Conservation (phyloP, 2,888 invertebrate genomes). For the Torymus tubicola region DNA sequence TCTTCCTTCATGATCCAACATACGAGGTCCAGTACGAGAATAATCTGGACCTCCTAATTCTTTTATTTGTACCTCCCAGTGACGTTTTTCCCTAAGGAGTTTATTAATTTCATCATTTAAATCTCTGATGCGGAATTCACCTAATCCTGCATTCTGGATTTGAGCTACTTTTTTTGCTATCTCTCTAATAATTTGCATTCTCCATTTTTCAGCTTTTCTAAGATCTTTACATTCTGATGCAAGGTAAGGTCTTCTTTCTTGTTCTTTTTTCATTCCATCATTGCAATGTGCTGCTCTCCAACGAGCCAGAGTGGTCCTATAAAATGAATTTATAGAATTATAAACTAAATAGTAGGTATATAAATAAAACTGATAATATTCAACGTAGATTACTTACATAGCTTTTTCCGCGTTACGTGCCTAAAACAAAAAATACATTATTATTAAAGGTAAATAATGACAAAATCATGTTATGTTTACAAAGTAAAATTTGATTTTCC, state of each 20-base stretch:
- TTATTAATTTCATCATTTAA: conserved; percentile 99
- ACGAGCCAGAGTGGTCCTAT: conserved; percentile 97
- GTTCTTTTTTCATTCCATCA: conserved; percentile 87
- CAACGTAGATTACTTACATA: conserved; percentile 78
- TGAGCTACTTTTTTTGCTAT: conserved; percentile 99
- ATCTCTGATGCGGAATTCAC: conserved; percentile 98
- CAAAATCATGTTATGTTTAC: background rate
- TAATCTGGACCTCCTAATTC: conserved; percentile 97
- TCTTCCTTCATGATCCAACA: conserved; percentile 94
- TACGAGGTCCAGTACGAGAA: conserved; percentile 92
- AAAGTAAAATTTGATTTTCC: background rate
- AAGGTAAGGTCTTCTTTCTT: conserved; percentile 93
- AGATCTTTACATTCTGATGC: conserved; percentile 97
- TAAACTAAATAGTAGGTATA: background rate
- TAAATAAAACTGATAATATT: conserved; percentile 65
- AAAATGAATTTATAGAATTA: conserved; percentile 60
- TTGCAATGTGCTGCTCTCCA: conserved; percentile 98
- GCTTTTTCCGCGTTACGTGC: conserved; percentile 86
- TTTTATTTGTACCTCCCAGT: conserved; percentile 98
- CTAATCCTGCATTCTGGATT: conserved; percentile 99
- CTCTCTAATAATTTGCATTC: conserved; percentile 97
- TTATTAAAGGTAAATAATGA: conserved; percentile 4
- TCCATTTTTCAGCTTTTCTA: conserved; percentile 95
- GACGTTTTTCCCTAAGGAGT: conserved; percentile 94
- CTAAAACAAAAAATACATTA: conserved; percentile 69